These are phyloP conservation scores for Discoglossus pictus DNA, from an alignment of 2,797 vertebrate genomes.

Conservation along the genomic window DNA sequence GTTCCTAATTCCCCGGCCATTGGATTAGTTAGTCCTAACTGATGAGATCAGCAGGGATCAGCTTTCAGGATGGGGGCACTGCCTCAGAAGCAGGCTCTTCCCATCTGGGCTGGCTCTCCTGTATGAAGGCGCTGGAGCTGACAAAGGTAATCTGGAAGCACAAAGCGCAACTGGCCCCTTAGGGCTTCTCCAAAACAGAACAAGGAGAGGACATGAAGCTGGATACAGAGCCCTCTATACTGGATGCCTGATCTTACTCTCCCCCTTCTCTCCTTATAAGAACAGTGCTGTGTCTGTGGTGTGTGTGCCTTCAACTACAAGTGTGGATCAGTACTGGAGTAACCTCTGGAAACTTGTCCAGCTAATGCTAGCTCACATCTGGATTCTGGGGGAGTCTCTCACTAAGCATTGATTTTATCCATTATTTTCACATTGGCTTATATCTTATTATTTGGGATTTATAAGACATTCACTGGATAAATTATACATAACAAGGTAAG, in stretches of 20 bases:
- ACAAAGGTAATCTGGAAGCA: constrained; percentile 48
- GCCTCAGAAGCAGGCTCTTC: constrained; percentile 56
- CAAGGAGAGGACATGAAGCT: neutral
- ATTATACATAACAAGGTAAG: constrained; percentile 22
- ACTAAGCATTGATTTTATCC: neutral
- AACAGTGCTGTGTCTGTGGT: neutral
- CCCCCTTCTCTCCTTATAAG: neutral
- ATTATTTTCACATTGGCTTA: neutral
- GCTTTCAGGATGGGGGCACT: constrained; percentile 72
- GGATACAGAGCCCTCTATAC: neutral
- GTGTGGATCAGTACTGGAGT: constrained; percentile 9
- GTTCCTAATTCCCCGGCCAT: constrained; percentile 71
- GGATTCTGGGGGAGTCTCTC: neutral
- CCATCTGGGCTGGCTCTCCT: constrained; percentile 60
- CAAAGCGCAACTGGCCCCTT: constrained; percentile 38
- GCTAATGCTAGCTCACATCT: constrained; percentile 13
- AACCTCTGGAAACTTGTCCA: constrained; percentile 14
- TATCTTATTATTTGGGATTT: neutral
- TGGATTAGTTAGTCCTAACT: constrained; percentile 72
- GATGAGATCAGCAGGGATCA: constrained; percentile 79
- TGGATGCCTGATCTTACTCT: constrained; percentile 1
- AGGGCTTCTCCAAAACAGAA: constrained; percentile 21
- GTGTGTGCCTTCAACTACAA: constrained; percentile 18
- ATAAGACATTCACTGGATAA: constrained; percentile 1
- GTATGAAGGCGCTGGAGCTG: constrained; percentile 58